phyloP scores from a whole-genome alignment of 2,888 invertebrate genomes.

The Aricia artaxerxes region DNA sequence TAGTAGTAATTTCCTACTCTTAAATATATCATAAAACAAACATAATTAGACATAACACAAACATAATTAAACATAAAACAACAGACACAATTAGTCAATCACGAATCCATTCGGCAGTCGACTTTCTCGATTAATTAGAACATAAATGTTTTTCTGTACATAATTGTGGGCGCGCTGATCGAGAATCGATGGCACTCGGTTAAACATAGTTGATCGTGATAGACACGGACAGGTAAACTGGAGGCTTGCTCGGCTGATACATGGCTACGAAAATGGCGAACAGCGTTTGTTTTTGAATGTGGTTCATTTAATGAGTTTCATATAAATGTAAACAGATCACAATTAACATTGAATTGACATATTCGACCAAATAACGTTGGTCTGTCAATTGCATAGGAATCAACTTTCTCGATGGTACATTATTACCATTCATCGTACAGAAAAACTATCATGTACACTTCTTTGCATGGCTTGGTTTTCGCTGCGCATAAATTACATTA shows the following conservation, averaged over 20 bases:
- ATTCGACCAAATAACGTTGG: too few relatives aligned
- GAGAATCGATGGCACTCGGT: conserved; percentile 3
- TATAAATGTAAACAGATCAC: too few relatives aligned
- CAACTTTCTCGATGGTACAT: too few relatives aligned
- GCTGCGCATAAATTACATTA: too few relatives aligned
- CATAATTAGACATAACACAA: not conserved
- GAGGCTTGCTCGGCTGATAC: not conserved
- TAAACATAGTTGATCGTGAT: not conserved
- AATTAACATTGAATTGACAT: too few relatives aligned
- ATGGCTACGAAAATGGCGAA: not conserved
- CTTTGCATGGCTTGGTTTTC: too few relatives aligned
- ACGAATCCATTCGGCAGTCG: not conserved
- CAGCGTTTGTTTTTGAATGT: too few relatives aligned
- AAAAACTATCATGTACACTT: too few relatives aligned
- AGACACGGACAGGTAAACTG: not conserved
- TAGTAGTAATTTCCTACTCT: not conserved
- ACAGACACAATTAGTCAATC: not conserved
- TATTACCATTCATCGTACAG: too few relatives aligned
- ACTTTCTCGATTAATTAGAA: conserved; percentile 4
- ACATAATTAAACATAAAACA: not conserved
- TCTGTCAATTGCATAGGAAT: too few relatives aligned
- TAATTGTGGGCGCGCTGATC: not conserved
- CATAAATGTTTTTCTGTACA: conserved; percentile 9
- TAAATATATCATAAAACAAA: not conserved
- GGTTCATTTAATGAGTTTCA: too few relatives aligned